These are phyloP conservation scores for Cenopis cana DNA, from an alignment of 2,888 invertebrate species.

Conservation along the genomic window DNA sequence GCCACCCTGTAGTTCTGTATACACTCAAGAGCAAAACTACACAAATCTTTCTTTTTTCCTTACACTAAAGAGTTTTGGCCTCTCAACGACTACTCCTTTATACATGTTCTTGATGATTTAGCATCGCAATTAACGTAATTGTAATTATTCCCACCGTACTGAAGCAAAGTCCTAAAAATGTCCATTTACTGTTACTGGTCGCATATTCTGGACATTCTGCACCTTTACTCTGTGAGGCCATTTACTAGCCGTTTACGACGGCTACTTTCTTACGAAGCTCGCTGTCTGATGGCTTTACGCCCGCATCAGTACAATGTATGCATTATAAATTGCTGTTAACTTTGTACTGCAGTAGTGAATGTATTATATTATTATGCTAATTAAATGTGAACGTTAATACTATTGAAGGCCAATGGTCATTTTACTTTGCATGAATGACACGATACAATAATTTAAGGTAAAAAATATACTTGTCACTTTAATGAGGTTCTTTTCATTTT, in stretches of 20 bases:
- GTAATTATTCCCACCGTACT: too few relatives aligned
- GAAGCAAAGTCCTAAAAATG: not conserved
- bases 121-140: too few relatives aligned
- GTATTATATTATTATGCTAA: conserved; percentile 11
- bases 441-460: not conserved
- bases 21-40: too few relatives aligned
- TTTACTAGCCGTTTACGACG: conserved; percentile 16
- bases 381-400: not conserved
- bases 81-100: too few relatives aligned
- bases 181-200: too few relatives aligned
- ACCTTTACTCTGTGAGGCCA: not conserved
- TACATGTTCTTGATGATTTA: too few relatives aligned
- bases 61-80: too few relatives aligned
- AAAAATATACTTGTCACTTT: not conserved
- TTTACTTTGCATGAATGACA: not conserved
- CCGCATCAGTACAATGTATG: conserved; percentile 17
- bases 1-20: too few relatives aligned
- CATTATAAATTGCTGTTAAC: conserved; percentile 13
- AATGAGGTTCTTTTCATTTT: too few relatives aligned
- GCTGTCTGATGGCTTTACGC: conserved; percentile 6
- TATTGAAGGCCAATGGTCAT: not conserved
- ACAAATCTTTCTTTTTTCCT: too few relatives aligned
- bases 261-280: conserved; percentile 25
- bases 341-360: conserved; percentile 1
- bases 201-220: not conserved